Evolutionary conservation across 2,113 vertebrate species (phyloP), one percentile per base, ranked within the genome.

Genomic region (Pachyramphus minor): DNA sequence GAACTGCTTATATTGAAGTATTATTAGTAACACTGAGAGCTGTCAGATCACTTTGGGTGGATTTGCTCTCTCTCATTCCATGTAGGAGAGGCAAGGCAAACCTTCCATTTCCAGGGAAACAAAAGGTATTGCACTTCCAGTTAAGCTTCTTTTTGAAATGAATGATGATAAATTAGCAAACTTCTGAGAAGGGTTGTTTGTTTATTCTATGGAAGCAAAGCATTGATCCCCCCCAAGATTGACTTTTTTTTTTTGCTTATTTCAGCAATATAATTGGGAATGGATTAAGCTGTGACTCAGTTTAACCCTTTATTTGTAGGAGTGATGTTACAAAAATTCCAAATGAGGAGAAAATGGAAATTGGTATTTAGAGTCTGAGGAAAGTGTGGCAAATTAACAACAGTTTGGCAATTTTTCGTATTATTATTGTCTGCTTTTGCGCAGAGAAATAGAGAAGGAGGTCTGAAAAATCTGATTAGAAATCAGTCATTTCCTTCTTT

Each of bases 21-120:
- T 93, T 97, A 91, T 93, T 97, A 92, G 83, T 85, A 80, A 67
- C 80, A 27, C 39, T 35, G 50, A n/a, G 76, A 84, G 79, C 93
- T 92, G 75, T 86, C 75, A 86, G 33, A 93, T 88, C 64, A 31
- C 72, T 93, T 47, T 5, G 49, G 50, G 64, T 89, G 62, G 66
- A 69, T 92, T 84, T 88, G 56, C 60, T 93, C 23, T 55, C 58
- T 75, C 74, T 64, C 41, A 7, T 19, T 33, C 8, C 66, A 22
- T 76, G 42, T 23, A 55, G 87, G 78, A 85, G 78, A 79, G 33
- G 44, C 60, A 83, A 93, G 67, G 75, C 87, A 88, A 91, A 39
- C 68, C 33, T 84, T 62, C 50, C 68, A 92, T 84, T 94, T 95
- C 88, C 79, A 78, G 76, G 73, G 60, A 89, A 96, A 93, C 79